Percentiles rank a stretch among this genome's conserved stretches.
Evolutionary conservation across 2,888 invertebrate species (phyloP).

Genomic region (Apodemia duryi): DNA sequence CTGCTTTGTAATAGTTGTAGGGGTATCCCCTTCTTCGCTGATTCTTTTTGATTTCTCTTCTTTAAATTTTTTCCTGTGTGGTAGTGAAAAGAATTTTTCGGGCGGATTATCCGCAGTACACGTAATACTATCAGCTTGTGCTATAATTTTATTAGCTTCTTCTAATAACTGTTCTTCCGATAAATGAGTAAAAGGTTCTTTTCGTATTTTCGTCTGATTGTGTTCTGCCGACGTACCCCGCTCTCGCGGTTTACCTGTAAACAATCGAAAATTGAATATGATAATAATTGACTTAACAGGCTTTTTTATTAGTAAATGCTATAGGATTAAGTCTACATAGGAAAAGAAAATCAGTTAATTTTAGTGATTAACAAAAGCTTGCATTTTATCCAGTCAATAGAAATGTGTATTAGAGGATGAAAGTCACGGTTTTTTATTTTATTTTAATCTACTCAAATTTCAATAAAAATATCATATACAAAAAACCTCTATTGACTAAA

Average conservation of each 20-base stretch:
- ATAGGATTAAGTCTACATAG: background rate
- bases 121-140: slow-evolving; percentile 85
- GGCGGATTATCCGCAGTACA: slow-evolving; percentile 81
- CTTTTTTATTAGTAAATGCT: slow-evolving; percentile 10
- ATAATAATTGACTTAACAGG: background rate
- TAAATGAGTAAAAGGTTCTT: slow-evolving; percentile 82
- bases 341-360: background rate
- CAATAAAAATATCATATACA: too few species aligned
- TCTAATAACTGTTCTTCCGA: slow-evolving; percentile 86
- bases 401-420: background rate
- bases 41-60: slow-evolving; percentile 66
- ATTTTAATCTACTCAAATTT: too few species aligned
- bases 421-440: too few species aligned
- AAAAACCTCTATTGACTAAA: too few species aligned
- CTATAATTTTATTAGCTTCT: slow-evolving; percentile 87
- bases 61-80: slow-evolving; percentile 79
- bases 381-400: background rate
- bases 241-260: slow-evolving; percentile 72
- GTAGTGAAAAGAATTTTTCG: slow-evolving; percentile 85
- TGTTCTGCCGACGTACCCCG: slow-evolving; percentile 56
- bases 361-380: background rate
- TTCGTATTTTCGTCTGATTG: slow-evolving; percentile 51
- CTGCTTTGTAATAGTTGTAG: slow-evolving; percentile 48
- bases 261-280: slow-evolving; percentile 28
- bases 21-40: slow-evolving; percentile 75